Evolutionary conservation across 2,888 invertebrate species (phyloP).

Genomic region (Celastrina argiolus): DNA sequence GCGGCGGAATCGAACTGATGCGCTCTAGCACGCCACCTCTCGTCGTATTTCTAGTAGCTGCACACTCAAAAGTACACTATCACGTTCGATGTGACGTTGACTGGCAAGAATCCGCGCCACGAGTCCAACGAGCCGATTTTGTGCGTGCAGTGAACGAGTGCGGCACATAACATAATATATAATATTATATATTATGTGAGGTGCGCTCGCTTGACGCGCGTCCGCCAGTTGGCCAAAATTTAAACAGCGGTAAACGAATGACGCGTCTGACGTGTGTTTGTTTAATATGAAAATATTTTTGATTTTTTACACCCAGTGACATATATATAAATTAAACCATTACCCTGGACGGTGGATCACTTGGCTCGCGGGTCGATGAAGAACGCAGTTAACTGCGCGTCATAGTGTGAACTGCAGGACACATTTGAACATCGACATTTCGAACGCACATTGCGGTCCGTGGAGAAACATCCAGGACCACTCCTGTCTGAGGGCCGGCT

Average conservation of each 20-base stretch:
- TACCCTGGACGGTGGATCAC: constrained; percentile 76
- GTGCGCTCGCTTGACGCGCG: too few species aligned
- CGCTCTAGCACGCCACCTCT: too few species aligned
- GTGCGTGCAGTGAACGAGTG: too few species aligned
- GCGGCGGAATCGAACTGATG: too few species aligned
- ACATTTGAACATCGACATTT: constrained; percentile 79
- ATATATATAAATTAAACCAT: constrained; percentile 41
- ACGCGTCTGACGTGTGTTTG: not conserved
- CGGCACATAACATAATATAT: too few species aligned
- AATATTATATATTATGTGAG: too few species aligned
- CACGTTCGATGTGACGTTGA: too few species aligned
- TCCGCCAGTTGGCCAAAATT: not conserved
- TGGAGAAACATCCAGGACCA: constrained; percentile 64
- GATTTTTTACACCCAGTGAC: constrained; percentile 17
- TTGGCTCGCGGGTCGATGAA: constrained; percentile 80
- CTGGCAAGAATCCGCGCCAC: too few species aligned
- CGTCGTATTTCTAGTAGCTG: too few species aligned
- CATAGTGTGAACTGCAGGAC: constrained; percentile 70
- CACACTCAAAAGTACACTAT: too few species aligned
- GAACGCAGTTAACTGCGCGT: constrained; percentile 73
- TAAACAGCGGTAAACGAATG: too few species aligned
- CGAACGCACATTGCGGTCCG: constrained; percentile 79
- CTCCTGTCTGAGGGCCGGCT: constrained; percentile 69
- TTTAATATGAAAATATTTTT: not conserved
- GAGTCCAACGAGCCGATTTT: too few species aligned